These are phyloP conservation scores for Ariopsis seemanni DNA, from an alignment of 2,113 vertebrate species.

Conservation along the genomic window DNA sequence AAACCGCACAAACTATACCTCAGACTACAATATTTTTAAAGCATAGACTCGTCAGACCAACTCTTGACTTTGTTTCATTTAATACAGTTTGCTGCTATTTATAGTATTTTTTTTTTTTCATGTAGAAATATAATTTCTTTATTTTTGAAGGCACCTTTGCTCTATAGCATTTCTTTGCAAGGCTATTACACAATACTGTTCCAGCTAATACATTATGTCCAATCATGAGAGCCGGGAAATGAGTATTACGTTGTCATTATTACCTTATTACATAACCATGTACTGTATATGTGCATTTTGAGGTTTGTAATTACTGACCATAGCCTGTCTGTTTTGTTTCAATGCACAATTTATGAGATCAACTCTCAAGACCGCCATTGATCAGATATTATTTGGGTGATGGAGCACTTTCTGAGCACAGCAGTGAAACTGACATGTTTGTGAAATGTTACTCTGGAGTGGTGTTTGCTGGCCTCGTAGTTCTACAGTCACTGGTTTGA, in stretches of 20 bases:
- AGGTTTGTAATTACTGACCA: not conserved
- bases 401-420: not conserved
- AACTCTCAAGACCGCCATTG: not conserved
- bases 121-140: too few species aligned
- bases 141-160: too few species aligned
- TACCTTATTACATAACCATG: too few species aligned
- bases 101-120: too few species aligned
- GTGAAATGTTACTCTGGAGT: not conserved
- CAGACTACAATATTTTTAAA: too few species aligned
- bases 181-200: too few species aligned
- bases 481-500: not conserved
- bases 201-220: too few species aligned
- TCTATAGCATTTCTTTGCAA: too few species aligned
- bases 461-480: not conserved
- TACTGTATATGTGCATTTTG: not conserved
- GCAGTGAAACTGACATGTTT: not conserved
- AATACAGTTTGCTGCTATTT: too few species aligned
- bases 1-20: too few species aligned
- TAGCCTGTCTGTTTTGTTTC: not conserved
- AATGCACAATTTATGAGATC: not conserved
- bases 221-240: not conserved
- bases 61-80: too few species aligned
- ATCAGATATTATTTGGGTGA: not conserved
- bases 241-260: not conserved
- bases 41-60: too few species aligned